Evolutionary conservation across 2,113 vertebrate species (phyloP), one percentile per base, ranked within the genome.

Genomic region (Cyanocitta stelleri): DNA sequence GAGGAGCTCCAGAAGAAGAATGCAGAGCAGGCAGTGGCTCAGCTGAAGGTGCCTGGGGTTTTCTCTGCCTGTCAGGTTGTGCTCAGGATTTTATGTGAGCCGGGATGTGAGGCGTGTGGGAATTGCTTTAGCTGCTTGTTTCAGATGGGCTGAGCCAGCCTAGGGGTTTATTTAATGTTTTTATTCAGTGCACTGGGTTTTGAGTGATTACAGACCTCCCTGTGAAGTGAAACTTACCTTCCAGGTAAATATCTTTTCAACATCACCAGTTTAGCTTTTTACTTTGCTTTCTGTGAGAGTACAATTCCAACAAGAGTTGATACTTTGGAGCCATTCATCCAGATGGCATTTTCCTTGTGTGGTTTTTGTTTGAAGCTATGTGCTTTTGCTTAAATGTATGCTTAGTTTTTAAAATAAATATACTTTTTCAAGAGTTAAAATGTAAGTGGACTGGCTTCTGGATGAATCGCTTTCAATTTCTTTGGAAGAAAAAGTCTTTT

Each of bases 1-100:
- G 99, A 99, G 90, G 99, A 99, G 93, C 98, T 98, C 87, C 99
- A 99, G 95, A 99, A 99, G 98, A 99, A 99, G 98, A 98, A 98
- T 32, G 98, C 99, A 63, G 99, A 99, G 95, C 99, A 99, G 97
- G 98, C 97, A 85, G 98, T 98, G 96, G 98, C 98, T 96, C 99
- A 99, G 97, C 78, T 98, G 22, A 98, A 98, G 98, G 98, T 98
- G 86, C 96, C 35, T 75, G 78, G 54, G 52, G 20, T 78, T 90
- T 68, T 54, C 61, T 77, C 20, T 51, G 46, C 81, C 43, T 67
- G 11, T 29, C 2, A 6, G 71, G 22, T 26, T 67, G 37, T 1
- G 7, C 56, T 85, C 11, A 6, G 58, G 91, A 76, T 52, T 90
- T 85, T 71, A 2, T 64, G 39, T 56, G 71, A 86, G 84, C 79